phyloP scores from a whole-genome alignment of 2,113 vertebrate species.

The Hippocampus zosterae region DNA sequence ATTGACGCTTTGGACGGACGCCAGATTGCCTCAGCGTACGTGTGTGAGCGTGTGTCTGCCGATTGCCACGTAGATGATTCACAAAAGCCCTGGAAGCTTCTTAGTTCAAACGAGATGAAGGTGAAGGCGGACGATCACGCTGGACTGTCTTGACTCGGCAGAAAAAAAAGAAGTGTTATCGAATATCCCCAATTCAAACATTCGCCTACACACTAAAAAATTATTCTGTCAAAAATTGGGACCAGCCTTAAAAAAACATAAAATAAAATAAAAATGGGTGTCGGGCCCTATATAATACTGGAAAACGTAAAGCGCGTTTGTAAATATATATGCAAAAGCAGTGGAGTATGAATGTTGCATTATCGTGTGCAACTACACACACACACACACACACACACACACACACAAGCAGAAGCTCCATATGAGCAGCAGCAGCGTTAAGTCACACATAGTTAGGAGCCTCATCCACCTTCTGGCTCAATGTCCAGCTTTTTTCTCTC shows the following conservation, averaged over 20 bases:
- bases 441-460: slow-evolving; percentile 56
- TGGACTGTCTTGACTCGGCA: not conserved
- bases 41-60: slow-evolving; percentile 20
- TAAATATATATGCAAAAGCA: slow-evolving; percentile 1
- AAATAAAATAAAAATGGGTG: too few species aligned
- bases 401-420: slow-evolving; percentile 13
- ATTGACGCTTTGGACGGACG: slow-evolving; percentile 60
- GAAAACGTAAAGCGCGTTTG: not conserved
- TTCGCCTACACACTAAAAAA: too few species aligned
- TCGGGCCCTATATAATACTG: too few species aligned
- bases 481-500: slow-evolving; percentile 38
- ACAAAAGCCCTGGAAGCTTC: slow-evolving; percentile 50
- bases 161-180: too few species aligned
- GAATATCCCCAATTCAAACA: too few species aligned
- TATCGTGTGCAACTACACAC: not conserved
- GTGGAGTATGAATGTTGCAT: not conserved
- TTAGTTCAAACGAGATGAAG: slow-evolving; percentile 29
- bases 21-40: slow-evolving; percentile 44
- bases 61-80: slow-evolving; percentile 67
- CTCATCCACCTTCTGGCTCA: slow-evolving; percentile 61
- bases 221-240: not conserved
- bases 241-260: too few species aligned
- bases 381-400: not conserved
- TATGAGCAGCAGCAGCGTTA: slow-evolving; percentile 27
- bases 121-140: slow-evolving; percentile 24